Conservation (phyloP, 2,888 invertebrate species). For the Odontomyia ornata region DNA sequence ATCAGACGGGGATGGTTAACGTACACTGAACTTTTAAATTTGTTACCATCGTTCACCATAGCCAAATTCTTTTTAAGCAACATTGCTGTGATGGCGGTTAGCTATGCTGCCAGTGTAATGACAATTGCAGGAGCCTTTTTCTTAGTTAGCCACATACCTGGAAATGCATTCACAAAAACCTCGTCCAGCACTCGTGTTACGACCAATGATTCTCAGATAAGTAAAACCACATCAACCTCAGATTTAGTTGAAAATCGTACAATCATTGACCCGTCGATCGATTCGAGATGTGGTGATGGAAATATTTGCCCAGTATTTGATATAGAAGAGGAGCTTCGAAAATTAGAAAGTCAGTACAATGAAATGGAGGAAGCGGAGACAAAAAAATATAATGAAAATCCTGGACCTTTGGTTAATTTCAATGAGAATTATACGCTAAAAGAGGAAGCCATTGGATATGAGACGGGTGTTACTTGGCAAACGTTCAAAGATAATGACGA, state of each 20-base stretch:
- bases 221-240: background rate
- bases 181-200: background rate
- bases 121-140: constrained; percentile 65
- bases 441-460: constrained; percentile 45
- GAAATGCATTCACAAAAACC: constrained; percentile 61
- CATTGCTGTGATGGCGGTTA: constrained; percentile 60
- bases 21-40: constrained; percentile 77
- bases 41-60: constrained; percentile 61
- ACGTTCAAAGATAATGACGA: constrained; percentile 57
- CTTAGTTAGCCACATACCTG: constrained; percentile 66
- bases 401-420: constrained; percentile 49
- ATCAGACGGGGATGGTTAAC: constrained; percentile 81
- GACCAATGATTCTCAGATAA: constrained; percentile 17
- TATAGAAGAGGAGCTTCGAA: constrained; percentile 59
- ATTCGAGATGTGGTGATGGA: constrained; percentile 18
- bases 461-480: constrained; percentile 54
- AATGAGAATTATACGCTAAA: constrained; percentile 44
- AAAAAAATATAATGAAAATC: constrained; percentile 54
- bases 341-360: constrained; percentile 57
- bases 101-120: constrained; percentile 63
- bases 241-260: constrained; percentile 24
- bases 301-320: constrained; percentile 50
- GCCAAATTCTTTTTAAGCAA: constrained; percentile 60
- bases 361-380: constrained; percentile 54
- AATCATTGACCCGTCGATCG: background rate